Evolutionary conservation across 2,888 invertebrate species (phyloP), one percentile per base, ranked within the genome.

Genomic region (Stenoptilia bipunctidactyla): DNA sequence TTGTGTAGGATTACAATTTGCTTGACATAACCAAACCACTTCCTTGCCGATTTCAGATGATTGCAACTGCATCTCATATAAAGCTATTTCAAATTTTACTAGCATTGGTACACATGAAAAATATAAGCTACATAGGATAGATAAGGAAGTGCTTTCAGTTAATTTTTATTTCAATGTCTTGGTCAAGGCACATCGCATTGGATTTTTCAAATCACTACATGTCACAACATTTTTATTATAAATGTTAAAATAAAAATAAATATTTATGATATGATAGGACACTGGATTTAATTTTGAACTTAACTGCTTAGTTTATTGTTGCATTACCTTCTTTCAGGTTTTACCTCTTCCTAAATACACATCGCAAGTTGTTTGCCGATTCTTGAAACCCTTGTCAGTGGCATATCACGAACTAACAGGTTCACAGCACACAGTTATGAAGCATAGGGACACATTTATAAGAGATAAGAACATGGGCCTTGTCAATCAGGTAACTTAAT

Each of bases 371-470:
- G 93, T 97, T 39, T 89, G 89, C 49, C 87, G 94, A 46, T 93
- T 93, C 61, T 89, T 94, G 51, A 93, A 93, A 66, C 94, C 94
- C 8, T 68, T 95, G 46, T 93, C 94, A 48, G 90, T 89, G 58
- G 90, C 93, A 12, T 98, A 98, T 71, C 92, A 93, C 68, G 97
- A 97, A 60, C 74, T 98, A 49, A 92, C 92, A 9, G 88, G 87
- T 15, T 92, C 93, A n/a, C 97, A 94, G 66, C 85, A 86, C 42
- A 58, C 93, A 87, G 75, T 92, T 85, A 68, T 90, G 58, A 96
- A 96, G 75, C 92, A 94, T 71, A 87, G 90, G 46, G 96, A 97
- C 54, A 86, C 88, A 27, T 96, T 92, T 71, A 83, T 86, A 15
- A 88, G 93, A 60, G 94, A 92, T 66, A 89, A 89, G 52, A 92